Conservation (phyloP, 2,888 invertebrate genomes). For the Ariolimax columbianus region DNA sequence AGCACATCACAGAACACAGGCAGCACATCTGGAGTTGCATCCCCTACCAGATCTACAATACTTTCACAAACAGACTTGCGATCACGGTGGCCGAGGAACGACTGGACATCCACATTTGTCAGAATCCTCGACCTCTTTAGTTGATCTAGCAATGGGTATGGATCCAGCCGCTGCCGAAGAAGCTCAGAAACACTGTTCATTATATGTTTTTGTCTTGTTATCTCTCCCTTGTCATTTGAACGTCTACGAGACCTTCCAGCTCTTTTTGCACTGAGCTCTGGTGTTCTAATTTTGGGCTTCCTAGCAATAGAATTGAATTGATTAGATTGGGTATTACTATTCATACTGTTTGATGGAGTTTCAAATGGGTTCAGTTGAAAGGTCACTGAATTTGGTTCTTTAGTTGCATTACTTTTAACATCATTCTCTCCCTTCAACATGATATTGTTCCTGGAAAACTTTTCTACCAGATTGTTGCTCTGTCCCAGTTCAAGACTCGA, state of each 20-base stretch:
- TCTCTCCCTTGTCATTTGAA: conserved; percentile 62
- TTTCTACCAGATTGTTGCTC: conserved; percentile 45
- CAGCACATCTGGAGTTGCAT: conserved; percentile 64
- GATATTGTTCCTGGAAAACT: conserved; percentile 25
- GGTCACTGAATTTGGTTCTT: neutral
- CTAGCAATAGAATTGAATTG: conserved; percentile 36
- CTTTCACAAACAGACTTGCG: conserved; percentile 68
- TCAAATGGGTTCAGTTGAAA: neutral
- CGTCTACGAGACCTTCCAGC: conserved; percentile 58
- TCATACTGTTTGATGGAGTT: conserved; percentile 30
- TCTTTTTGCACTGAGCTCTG: conserved; percentile 63
- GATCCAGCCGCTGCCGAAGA: conserved; percentile 69
- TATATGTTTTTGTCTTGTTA: conserved; percentile 66
- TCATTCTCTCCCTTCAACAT: neutral
- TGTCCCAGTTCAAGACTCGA: conserved; percentile 40
- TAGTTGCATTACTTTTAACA: neutral
- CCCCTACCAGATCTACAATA: conserved; percentile 63
- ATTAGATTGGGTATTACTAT: conserved; percentile 37
- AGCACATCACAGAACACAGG: conserved; percentile 70
- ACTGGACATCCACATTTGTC: conserved; percentile 62
- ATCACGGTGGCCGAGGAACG: conserved; percentile 67
- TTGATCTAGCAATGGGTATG: conserved; percentile 65
- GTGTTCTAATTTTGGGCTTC: conserved; percentile 67
- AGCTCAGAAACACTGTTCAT: conserved; percentile 69
- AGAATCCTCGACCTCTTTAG: conserved; percentile 62